Conservation (phyloP, 2,113 vertebrate genomes). For the Notarius lentiginosus region DNA sequence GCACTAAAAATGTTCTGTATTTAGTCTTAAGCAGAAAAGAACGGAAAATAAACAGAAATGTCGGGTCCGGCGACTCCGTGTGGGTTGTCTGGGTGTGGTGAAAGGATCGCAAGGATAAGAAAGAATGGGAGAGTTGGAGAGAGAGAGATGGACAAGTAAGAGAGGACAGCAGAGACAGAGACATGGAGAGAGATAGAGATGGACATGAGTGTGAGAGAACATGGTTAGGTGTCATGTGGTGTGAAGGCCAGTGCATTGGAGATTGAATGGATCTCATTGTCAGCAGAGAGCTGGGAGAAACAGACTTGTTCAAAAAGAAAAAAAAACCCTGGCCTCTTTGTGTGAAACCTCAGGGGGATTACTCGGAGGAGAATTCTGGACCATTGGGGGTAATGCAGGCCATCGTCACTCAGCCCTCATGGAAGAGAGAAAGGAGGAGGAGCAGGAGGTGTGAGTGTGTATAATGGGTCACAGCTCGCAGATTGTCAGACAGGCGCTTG, state of each 20-base stretch:
- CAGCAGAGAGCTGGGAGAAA: slow-evolving; percentile 33
- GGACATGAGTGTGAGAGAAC: neutral
- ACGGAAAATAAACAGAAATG: neutral
- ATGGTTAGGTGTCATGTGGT: slow-evolving; percentile 33
- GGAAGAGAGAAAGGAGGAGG: slow-evolving; percentile 5
- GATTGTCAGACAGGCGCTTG: slow-evolving; percentile 48
- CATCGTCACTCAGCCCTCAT: slow-evolving; percentile 38
- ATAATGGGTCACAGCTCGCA: slow-evolving; percentile 49
- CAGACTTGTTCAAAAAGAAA: slow-evolving; percentile 45
- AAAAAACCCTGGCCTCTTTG: slow-evolving; percentile 35
- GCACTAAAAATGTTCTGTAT: too few relatives aligned
- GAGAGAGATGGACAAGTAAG: neutral
- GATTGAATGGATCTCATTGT: slow-evolving; percentile 41
- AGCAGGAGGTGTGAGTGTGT: slow-evolving; percentile 28
- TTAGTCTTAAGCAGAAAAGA: too few relatives aligned
- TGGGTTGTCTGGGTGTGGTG: slow-evolving; percentile 11
- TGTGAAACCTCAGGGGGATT: slow-evolving; percentile 41
- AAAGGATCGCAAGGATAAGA: neutral
- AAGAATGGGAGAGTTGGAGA: neutral
- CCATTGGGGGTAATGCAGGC: slow-evolving; percentile 46
- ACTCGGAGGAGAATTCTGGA: slow-evolving; percentile 30
- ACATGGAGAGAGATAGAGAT: neutral
- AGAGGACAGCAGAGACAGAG: neutral
- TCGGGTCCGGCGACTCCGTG: neutral
- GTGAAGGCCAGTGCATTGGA: slow-evolving; percentile 28